phyloP scores from a whole-genome alignment of 2,113 vertebrate species.

The Hystrix brachyura region DNA sequence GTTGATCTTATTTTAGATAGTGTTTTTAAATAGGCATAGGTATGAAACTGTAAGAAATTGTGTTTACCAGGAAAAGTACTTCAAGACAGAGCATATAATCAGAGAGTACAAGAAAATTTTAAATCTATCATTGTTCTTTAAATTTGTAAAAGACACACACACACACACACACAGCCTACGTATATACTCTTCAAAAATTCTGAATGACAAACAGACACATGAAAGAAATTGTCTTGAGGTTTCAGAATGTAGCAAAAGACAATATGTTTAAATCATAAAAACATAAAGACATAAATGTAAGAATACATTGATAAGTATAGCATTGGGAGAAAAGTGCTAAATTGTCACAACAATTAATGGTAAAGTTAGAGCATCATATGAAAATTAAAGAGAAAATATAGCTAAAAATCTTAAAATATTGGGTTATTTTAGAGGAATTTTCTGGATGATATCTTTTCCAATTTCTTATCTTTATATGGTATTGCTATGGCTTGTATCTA shows the following conservation, averaged over 20 bases:
- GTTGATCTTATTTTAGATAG: neutral
- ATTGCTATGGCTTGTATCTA: neutral
- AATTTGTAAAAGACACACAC: neutral
- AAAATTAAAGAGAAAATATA: neutral
- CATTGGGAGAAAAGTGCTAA: neutral
- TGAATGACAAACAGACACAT: neutral
- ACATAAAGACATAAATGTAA: neutral
- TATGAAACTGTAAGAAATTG: neutral
- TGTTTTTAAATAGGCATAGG: neutral
- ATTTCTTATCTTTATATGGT: neutral
- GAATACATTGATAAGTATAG: neutral
- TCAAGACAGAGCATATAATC: neutral
- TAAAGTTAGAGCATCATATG: neutral
- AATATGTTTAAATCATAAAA: neutral
- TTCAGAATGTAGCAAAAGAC: neutral
- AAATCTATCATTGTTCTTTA: neutral
- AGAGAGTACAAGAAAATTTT: neutral
- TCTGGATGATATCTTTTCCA: neutral
- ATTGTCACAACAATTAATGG: neutral
- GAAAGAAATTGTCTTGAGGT: neutral
- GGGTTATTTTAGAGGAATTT: neutral
- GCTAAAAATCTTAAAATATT: neutral
- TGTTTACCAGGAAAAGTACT: neutral
- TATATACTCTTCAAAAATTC: neutral
- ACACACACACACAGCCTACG: rapidly evolving